Evolutionary conservation across 2,888 invertebrate species (phyloP).

Genomic region (Pterobdella sp.): DNA sequence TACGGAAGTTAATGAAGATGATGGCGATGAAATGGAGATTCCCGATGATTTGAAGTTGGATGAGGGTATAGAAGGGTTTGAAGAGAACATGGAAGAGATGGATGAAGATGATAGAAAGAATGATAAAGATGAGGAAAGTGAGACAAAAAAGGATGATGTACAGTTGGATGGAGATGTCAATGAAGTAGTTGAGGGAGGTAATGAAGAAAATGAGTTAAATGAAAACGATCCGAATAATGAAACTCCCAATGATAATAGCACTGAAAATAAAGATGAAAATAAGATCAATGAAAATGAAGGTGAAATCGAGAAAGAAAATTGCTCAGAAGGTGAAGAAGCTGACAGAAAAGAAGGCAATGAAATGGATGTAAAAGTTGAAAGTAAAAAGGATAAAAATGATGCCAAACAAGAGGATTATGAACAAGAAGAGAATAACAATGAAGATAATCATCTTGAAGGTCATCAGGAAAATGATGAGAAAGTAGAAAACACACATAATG

Average conservation of each 20-base stretch:
- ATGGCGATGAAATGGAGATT: constrained; percentile 76
- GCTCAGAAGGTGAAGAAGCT: constrained; percentile 7
- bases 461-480: constrained; percentile 8
- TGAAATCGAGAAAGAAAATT: constrained; percentile 51
- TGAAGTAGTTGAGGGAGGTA: constrained; percentile 34
- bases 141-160: constrained; percentile 36
- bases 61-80: constrained; percentile 47
- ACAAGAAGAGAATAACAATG: constrained; percentile 3
- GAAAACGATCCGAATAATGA: constrained; percentile 38
- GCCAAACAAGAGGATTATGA: neutral
- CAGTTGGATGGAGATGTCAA: constrained; percentile 39
- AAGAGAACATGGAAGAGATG: constrained; percentile 2
- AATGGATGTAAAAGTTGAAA: constrained; percentile 12
- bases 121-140: constrained; percentile 25
- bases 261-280: neutral
- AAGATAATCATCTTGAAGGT: neutral
- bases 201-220: constrained; percentile 10
- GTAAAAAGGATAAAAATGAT: neutral
- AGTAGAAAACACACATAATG: constrained; percentile 9
- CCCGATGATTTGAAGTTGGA: constrained; percentile 79
- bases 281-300: constrained; percentile 22
- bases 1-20: constrained; percentile 46
- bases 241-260: constrained; percentile 15
- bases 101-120: constrained; percentile 25
- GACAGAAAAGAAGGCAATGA: neutral